Conservation (phyloP, 2,113 vertebrate genomes). For the Callocephalon fimbriatum region DNA sequence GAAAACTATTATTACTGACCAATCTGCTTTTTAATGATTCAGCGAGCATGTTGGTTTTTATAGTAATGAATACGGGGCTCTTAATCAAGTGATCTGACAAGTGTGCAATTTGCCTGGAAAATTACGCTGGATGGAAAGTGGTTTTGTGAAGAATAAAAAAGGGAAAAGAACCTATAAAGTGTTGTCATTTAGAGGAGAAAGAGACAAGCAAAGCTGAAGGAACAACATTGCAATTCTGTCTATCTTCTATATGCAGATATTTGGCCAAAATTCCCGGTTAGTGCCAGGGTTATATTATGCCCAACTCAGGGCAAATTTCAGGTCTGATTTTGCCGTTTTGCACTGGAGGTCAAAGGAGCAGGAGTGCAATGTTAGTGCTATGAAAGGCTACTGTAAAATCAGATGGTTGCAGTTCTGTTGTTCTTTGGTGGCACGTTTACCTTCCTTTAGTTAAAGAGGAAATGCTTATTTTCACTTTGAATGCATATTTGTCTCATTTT, state of each 20-base stretch:
- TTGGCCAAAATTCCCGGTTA: background rate
- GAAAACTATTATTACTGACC: conserved; percentile 62
- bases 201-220: background rate
- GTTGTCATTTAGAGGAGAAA: background rate
- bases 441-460: background rate
- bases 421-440: background rate
- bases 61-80: conserved; percentile 52
- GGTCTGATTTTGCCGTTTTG: background rate
- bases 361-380: background rate
- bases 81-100: conserved; percentile 76
- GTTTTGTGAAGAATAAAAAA: conserved; percentile 47
- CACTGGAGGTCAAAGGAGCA: background rate
- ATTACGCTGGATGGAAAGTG: conserved; percentile 53
- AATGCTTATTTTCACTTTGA: background rate
- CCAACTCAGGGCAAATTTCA: background rate
- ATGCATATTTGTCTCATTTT: background rate
- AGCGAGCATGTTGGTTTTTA: conserved; percentile 19
- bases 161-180: conserved; percentile 15
- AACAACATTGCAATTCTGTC: background rate
- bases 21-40: conserved; percentile 35
- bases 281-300: background rate
- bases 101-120: conserved; percentile 63
- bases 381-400: background rate
- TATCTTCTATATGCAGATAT: background rate
- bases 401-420: background rate